phyloP scores from a whole-genome alignment of 2,113 vertebrate species.

The Ciconia boyciana region DNA sequence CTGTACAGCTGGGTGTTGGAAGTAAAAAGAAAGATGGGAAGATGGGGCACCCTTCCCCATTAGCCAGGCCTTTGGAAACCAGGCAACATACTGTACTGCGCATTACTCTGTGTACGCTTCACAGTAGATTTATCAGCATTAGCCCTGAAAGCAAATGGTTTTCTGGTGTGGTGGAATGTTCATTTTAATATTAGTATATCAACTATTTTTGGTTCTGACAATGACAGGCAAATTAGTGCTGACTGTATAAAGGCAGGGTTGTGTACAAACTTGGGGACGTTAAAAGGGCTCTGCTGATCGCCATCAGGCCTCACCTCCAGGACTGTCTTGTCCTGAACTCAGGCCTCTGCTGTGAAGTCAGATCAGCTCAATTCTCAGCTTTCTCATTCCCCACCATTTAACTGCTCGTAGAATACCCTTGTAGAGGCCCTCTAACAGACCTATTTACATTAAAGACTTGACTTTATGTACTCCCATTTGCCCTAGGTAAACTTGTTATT shows the following conservation, averaged over 20 bases:
- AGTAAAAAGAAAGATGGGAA: constrained; percentile 32
- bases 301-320: neutral
- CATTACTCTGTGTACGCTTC: neutral
- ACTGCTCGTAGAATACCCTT: accelerated
- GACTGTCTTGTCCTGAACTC: neutral
- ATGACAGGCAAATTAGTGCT: constrained; percentile 8
- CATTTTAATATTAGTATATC: constrained; percentile 10
- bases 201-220: constrained; percentile 24
- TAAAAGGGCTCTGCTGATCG: neutral
- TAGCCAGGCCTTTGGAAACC: constrained; percentile 9
- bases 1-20: constrained; percentile 30
- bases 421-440: neutral
- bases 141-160: constrained; percentile 17
- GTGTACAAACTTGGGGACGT: neutral
- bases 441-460: neutral
- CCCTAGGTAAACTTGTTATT: neutral
- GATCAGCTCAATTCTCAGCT: neutral
- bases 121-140: neutral
- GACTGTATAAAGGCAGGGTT: neutral
- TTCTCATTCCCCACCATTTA: neutral
- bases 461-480: neutral
- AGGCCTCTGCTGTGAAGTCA: accelerated
- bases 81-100: neutral
- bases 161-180: constrained; percentile 12
- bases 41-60: neutral